phyloP scores from a whole-genome alignment of 2,797 vertebrate genomes.

The Tinamus major region DNA sequence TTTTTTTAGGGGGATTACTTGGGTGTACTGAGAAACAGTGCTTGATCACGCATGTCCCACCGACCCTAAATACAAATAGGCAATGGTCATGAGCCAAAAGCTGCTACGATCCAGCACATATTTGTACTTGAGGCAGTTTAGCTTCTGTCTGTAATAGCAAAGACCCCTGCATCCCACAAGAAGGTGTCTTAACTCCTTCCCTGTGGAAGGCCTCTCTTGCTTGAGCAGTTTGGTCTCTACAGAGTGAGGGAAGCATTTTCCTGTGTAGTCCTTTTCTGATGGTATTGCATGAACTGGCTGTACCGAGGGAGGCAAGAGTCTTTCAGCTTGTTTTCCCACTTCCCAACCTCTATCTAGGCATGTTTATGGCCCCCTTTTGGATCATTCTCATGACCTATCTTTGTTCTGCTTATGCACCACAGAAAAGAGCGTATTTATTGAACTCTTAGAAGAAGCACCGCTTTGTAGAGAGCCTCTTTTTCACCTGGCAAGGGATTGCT shows the following conservation, averaged over 20 bases:
- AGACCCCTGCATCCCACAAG: background rate
- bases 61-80: background rate
- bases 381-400: background rate
- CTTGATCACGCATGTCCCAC: background rate
- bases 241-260: background rate
- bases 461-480: background rate
- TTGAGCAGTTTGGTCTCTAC: background rate
- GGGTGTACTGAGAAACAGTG: background rate
- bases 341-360: too few relatives aligned
- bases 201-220: background rate
- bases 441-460: background rate
- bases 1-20: background rate
- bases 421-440: background rate
- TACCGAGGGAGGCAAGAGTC: background rate
- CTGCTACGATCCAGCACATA: background rate
- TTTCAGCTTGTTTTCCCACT: background rate
- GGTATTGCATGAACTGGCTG: background rate
- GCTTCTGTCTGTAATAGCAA: background rate
- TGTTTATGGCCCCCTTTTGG: background rate
- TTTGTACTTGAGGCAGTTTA: background rate
- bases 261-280: background rate
- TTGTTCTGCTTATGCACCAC: background rate
- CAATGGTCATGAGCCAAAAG: background rate
- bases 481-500: background rate
- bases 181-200: background rate